Evolutionary conservation across 2,113 vertebrate species (phyloP).

Genomic region (Rhabdomys dilectus): DNA sequence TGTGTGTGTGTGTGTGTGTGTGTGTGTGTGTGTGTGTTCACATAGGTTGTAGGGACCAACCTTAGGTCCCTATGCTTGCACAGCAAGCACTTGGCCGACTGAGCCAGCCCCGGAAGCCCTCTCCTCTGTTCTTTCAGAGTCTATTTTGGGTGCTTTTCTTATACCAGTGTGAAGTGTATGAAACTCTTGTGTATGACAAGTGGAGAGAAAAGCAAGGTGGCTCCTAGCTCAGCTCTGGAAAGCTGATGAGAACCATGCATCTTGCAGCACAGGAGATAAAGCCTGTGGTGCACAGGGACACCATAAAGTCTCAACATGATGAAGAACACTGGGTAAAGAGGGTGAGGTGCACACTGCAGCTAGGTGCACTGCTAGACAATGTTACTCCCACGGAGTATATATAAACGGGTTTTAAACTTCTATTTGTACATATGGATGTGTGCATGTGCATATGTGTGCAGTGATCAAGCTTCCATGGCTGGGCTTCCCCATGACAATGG

Average conservation of each 20-base stretch:
- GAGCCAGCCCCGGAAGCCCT: neutral
- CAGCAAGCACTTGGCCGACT: neutral
- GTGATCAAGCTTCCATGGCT: too few species aligned
- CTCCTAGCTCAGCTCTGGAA: neutral
- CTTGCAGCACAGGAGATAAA: neutral
- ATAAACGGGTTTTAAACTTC: neutral
- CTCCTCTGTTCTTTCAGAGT: neutral
- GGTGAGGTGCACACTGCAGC: fast-evolving
- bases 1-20: too few species aligned
- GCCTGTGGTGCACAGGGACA: neutral
- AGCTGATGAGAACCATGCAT: neutral
- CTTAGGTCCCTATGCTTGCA: neutral
- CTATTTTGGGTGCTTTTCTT: neutral
- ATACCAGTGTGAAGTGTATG: neutral
- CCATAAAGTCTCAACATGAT: neutral
- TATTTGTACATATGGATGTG: neutral
- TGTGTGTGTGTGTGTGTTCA: neutral
- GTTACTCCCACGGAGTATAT: neutral
- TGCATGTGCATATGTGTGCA: neutral
- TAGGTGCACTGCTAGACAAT: too few species aligned
- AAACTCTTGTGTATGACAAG: neutral
- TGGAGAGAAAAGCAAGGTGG: neutral
- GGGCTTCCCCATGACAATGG: too few species aligned
- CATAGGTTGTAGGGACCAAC: neutral
- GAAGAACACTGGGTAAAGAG: neutral